phyloP scores from a whole-genome alignment of 2,888 invertebrate species.

The Hybos culiciformis region DNA sequence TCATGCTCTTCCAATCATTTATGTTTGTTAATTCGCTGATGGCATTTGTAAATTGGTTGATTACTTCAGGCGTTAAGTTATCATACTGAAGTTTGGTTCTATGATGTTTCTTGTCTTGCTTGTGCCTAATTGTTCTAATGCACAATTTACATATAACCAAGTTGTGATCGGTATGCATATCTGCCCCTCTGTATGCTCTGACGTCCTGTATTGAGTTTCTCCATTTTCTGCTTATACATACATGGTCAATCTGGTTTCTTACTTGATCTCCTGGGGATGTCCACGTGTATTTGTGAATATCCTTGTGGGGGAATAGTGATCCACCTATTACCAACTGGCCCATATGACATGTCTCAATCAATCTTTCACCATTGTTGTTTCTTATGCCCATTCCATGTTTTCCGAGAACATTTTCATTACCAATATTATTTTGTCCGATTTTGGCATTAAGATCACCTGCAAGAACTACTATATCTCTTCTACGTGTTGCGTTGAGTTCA shows the following conservation, averaged over 20 bases:
- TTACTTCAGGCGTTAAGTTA: too few species aligned
- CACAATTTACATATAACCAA: too few species aligned
- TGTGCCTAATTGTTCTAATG: too few species aligned
- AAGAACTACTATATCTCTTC: neutral
- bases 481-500: neutral
- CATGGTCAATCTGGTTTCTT: constrained; percentile 3
- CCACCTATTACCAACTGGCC: neutral
- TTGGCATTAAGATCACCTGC: neutral
- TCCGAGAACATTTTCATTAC: neutral
- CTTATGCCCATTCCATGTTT: neutral
- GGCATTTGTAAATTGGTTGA: too few species aligned
- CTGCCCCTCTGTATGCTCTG: neutral
- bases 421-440: neutral
- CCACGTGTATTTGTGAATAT: constrained; percentile 6
- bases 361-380: neutral
- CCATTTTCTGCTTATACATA: constrained; percentile 1
- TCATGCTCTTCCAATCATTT: too few species aligned
- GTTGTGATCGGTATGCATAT: constrained; percentile 1
- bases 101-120: too few species aligned
- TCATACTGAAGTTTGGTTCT: too few species aligned
- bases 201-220: neutral
- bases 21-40: too few species aligned
- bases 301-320: constrained; percentile 1
- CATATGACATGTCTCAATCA: neutral
- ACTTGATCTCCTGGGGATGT: neutral